Evolutionary conservation across 2,888 invertebrate species (phyloP), one percentile per base, ranked within the genome.

Genomic region (Xestia xanthographa): DNA sequence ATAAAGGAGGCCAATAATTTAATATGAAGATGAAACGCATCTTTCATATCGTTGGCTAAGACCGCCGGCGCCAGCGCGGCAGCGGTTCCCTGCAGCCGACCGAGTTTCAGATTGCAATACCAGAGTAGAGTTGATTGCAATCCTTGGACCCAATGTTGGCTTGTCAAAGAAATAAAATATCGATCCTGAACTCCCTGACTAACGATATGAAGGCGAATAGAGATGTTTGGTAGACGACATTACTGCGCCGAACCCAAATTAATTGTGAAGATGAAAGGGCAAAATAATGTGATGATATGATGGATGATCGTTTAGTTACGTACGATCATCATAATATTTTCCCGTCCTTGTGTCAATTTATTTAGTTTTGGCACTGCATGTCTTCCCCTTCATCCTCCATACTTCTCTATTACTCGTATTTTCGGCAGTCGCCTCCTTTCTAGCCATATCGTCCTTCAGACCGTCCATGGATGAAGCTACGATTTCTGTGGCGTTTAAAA

Each of bases 61-160:
- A 86, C 71, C 63, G 71, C 73, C 53, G 89, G 88, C 91, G 91
- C 91, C 90, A 73, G 86, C 68, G 86, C 91, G 91, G 90, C 90
- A 73, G 86, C 68, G 86, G 87, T 89, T 88, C 88, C 87, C 89
- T 87, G 85, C 81, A 69, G 34, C 75, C 79, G 83, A 82, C 83
- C 82, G 82, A 75, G 89, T 87, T 87, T 88, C 83, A 87, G 75
- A 80, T 87, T 87, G 86, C 89, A 87, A 73, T 72, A 77, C 43
- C 77, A 73, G 34, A 71, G 60, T 77, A 50, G 73, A 50, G 75
- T 68, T 78, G 60, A 62, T 45, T 62, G 65, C 62, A 66, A 85
- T 76, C 34, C 20, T 87, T 87, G 79, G 72, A 22, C 1, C 76
- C 76, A 85, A 78, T 72, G 48, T 72, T 77, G 77, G 66, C 38